phyloP scores from a whole-genome alignment of 2,888 invertebrate species.

The Tachina fera region DNA sequence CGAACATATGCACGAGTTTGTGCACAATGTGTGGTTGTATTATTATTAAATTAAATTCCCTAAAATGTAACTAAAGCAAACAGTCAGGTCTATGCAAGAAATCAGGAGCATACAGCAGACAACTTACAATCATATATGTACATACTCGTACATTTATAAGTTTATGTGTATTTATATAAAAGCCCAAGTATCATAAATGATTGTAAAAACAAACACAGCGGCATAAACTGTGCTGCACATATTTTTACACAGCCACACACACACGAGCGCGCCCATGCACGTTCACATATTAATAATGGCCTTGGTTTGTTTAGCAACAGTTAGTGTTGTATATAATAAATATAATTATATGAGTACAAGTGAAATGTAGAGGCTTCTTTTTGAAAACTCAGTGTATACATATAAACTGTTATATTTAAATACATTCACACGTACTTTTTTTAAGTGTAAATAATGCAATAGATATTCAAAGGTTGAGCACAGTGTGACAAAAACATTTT shows the following conservation, averaged over 20 bases:
- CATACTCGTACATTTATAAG: slow-evolving; percentile 18
- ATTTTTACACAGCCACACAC: background rate
- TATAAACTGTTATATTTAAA: slow-evolving; percentile 38
- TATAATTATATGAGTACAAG: slow-evolving; percentile 57
- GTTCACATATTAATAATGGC: slow-evolving; percentile 27
- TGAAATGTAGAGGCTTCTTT: slow-evolving; percentile 32
- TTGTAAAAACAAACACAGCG: slow-evolving; percentile 22
- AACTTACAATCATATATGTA: background rate
- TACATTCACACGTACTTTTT: background rate
- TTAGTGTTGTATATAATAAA: slow-evolving; percentile 66
- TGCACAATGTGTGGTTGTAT: background rate
- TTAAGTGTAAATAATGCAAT: slow-evolving; percentile 33
- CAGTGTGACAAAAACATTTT: slow-evolving; percentile 6
- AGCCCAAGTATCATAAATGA: slow-evolving; percentile 55
- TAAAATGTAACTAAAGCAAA: slow-evolving; percentile 6
- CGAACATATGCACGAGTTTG: slow-evolving; percentile 3
- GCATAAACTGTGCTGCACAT: background rate
- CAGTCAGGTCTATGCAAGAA: background rate
- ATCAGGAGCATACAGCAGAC: slow-evolving; percentile 7
- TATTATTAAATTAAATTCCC: slow-evolving; percentile 32
- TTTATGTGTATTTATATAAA: slow-evolving; percentile 25
- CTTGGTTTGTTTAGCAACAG: slow-evolving; percentile 68
- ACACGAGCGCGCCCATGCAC: background rate
- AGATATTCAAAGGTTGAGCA: background rate
- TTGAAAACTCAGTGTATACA: slow-evolving; percentile 6